Conservation (phyloP, 2,888 invertebrate species). For the Eupithecia subumbrata region DNA sequence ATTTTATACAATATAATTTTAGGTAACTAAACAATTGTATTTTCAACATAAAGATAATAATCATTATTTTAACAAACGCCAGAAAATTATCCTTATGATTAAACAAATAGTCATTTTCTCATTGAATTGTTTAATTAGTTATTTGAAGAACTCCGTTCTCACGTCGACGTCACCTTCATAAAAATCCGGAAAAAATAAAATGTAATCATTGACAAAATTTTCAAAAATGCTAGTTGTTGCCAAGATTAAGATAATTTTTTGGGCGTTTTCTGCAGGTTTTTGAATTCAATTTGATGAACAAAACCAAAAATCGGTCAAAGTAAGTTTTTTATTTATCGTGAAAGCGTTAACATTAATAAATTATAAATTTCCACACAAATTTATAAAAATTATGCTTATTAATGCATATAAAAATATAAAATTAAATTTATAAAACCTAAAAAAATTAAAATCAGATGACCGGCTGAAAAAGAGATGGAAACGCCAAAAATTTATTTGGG, state of each 20-base stretch:
- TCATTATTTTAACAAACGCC: not conserved
- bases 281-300: not conserved
- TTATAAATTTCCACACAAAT: no score
- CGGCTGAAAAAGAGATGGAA: not conserved
- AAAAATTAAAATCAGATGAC: no score
- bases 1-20: not conserved
- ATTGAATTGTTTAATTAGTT: slow-evolving; percentile 16
- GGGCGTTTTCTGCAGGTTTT: not conserved
- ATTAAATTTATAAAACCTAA: no score
- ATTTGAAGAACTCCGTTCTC: slow-evolving; percentile 17
- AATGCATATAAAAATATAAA: no score
- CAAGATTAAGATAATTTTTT: not conserved
- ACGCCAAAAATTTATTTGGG: no score
- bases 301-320: not conserved
- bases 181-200: slow-evolving; percentile 1
- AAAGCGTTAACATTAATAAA: no score
- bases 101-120: slow-evolving; percentile 22
- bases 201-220: not conserved
- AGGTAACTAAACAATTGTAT: not conserved
- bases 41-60: not conserved
- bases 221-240: not conserved
- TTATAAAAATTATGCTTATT: no score
- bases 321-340: not conserved
- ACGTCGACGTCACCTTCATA: slow-evolving; percentile 9
- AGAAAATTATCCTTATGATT: slow-evolving; percentile 5